Conservation (phyloP, 2,797 vertebrate genomes). For the Scolopax bukidnonensis region DNA sequence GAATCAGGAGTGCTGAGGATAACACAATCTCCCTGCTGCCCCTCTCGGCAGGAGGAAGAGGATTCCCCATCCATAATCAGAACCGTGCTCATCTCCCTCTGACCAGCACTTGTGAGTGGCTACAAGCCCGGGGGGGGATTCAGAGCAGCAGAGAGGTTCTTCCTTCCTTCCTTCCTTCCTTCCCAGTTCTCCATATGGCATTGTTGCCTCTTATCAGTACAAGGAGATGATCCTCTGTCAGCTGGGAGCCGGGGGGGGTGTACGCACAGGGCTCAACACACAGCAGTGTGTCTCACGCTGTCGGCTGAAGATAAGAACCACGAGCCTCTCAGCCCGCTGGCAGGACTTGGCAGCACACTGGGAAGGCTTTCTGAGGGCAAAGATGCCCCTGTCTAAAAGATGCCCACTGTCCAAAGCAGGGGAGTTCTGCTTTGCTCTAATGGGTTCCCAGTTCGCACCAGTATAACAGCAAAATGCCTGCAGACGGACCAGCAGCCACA, state of each 20-base stretch:
- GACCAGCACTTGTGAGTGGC: neutral
- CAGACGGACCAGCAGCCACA: neutral
- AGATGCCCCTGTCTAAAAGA: neutral
- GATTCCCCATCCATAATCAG: neutral
- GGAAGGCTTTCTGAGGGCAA: neutral
- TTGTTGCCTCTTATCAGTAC: neutral
- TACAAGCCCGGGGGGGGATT: neutral
- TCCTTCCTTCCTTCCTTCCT: neutral
- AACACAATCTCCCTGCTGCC: neutral
- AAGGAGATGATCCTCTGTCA: neutral
- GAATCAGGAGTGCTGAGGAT: neutral
- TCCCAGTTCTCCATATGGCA: neutral
- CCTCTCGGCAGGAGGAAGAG: neutral
- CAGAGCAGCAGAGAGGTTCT: neutral
- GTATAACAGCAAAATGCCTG: neutral
- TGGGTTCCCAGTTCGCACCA: neutral
- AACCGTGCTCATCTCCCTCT: neutral
- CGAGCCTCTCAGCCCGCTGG: fast-evolving
- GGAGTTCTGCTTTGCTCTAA: neutral
- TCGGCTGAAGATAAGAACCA: neutral
- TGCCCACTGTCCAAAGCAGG: neutral
- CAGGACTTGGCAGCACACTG: neutral
- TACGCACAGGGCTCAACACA: neutral
- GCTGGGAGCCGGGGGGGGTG: neutral
- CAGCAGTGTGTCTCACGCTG: fast-evolving